Percentiles rank a stretch among this genome's conserved stretches.
phyloP scores from a whole-genome alignment of 2,113 vertebrate genomes.

The Crotalus horridus region DNA sequence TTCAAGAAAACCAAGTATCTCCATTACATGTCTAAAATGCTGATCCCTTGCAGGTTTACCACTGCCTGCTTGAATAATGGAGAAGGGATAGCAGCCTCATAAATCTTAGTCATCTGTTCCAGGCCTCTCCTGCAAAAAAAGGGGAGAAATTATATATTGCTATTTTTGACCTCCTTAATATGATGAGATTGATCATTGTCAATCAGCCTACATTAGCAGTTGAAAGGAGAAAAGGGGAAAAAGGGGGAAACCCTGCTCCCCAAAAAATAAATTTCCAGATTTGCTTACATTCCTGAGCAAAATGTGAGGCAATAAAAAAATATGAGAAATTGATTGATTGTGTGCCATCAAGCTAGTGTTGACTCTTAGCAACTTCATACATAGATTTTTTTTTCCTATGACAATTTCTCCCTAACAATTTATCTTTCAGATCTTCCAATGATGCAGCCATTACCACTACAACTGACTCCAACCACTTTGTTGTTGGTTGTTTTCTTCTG shows the following conservation, averaged over 20 bases:
- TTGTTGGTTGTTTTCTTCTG: background rate
- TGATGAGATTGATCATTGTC: background rate
- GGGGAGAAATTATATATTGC: background rate
- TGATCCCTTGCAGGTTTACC: background rate
- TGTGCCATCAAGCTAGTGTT: background rate
- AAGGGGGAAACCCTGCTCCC: background rate
- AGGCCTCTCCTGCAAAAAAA: background rate
- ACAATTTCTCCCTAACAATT: background rate
- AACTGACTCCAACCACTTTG: background rate
- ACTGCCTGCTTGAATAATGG: background rate
- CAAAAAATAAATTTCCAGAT: background rate
- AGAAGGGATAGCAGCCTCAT: background rate
- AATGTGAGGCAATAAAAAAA: background rate
- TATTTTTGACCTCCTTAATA: background rate
- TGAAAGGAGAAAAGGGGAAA: background rate
- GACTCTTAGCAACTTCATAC: background rate
- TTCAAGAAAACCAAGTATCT: background rate
- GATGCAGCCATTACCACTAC: background rate
- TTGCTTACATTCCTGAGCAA: background rate
- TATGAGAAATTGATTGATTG: background rate
- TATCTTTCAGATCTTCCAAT: background rate
- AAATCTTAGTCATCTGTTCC: background rate
- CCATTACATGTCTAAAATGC: background rate
- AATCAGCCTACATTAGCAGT: background rate
- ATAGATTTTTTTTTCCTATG: background rate